These are phyloP conservation scores for Microcaecilia unicolor DNA, from an alignment of 2,797 vertebrate genomes.

Conservation along the genomic window DNA sequence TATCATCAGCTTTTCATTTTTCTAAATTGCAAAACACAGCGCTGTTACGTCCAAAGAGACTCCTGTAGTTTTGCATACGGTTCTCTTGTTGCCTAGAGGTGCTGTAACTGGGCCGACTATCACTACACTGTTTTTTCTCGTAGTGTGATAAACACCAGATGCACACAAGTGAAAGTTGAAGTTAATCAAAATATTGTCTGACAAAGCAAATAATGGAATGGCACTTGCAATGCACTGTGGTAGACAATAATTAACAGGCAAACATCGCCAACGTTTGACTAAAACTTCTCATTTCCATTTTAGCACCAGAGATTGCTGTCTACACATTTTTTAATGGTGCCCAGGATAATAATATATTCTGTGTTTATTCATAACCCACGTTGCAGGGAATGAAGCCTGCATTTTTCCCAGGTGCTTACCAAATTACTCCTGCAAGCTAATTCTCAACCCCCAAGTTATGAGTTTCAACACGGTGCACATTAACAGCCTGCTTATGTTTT, in stretches of 20 bases:
- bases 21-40: background rate
- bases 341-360: constrained; percentile 93
- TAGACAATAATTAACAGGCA: constrained; percentile 88
- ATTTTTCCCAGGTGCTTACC: constrained; percentile 83
- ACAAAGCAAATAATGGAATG: constrained; percentile 76
- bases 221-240: constrained; percentile 68
- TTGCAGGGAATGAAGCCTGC: constrained; percentile 71
- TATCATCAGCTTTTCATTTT: no score
- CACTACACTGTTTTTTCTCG: constrained; percentile 23
- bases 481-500: constrained; percentile 73
- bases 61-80: constrained; percentile 6
- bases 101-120: constrained; percentile 2
- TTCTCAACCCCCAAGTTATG: constrained; percentile 77
- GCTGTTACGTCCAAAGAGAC: no score
- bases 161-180: constrained; percentile 52
- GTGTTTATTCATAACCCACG: constrained; percentile 94
- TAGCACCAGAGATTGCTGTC: constrained; percentile 83
- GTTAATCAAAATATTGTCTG: constrained; percentile 68
- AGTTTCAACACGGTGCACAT: constrained; percentile 74
- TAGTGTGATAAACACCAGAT: constrained; percentile 48
- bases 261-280: constrained; percentile 69
- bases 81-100: constrained; percentile 21
- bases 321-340: constrained; percentile 96
- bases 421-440: constrained; percentile 92
- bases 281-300: constrained; percentile 91